Base-by-base conservation (phyloP, 2,113 vertebrate species). In the Oryzias melastigma region DNA sequence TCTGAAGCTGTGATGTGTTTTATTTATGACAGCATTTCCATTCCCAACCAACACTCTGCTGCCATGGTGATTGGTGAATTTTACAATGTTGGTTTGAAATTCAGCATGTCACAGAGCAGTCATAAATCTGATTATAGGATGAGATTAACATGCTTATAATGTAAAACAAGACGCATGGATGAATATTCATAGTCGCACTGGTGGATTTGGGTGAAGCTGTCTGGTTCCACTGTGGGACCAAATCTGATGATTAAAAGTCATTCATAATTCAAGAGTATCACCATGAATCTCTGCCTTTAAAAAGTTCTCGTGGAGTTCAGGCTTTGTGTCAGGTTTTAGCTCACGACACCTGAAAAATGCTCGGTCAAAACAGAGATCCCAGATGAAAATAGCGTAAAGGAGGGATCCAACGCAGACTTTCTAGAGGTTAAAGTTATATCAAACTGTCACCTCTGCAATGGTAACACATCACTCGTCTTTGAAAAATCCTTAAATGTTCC, bases 161-260 rank as follows among this genome's bases (percentile, higher is more conserved):
- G 82, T 76, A 82, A 63, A 81, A 78, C 64, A 63, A 64, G 79
- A 67, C 42, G 56, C 48, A 75, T 55, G 45, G 25, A 77, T 86
- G 83, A 86, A 85, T 86, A 87, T 85, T 82, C 78, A 86, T 73
- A 4, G n/a, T 1, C 0, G n/a, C 59, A 18, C 7, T 71, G 77
- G 81, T 75, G 55, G 77, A 76, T 77, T 58, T 59, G 51, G 10
- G 24, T 18, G 4, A 54, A 71, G 53, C 55, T 73, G 73, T 70
- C 67, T 61, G 57, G 64, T 67, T 18, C 61, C 20, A 25, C 71
- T 22, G 25, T 14, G 18, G 54, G 71, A 55, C 45, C 53, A 55
- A 45, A 10, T 64, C 73, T 83, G 50, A 41, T 78, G 65, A 73
- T 53, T 19, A 59, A 49, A 59, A 73, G 68, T 55, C 3, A n/a